Base-by-base conservation (phyloP, 2,113 vertebrate genomes). In the Mionectes macconnelli region DNA sequence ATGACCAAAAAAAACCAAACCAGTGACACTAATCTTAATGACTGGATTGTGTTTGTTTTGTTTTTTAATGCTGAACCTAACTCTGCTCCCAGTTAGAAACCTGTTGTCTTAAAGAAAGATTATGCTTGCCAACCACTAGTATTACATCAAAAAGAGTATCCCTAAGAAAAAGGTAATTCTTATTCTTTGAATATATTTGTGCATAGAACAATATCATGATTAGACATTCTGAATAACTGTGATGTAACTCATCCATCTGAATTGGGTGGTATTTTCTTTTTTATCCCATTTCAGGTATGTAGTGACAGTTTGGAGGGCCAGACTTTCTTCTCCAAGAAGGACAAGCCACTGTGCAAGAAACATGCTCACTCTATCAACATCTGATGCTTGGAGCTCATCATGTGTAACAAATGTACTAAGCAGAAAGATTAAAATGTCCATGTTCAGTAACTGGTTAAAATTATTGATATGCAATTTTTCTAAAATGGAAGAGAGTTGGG, bases 301-400 rank as follows among this genome's bases (percentile, higher is more conserved):
- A 99, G 97, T 96, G 98, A 98, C 76, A 98, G 98, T 93, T 97
- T 99, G 97, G 99, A 99, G 92, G 99, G 99, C 28, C 99, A 99
- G 88, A 98, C 98, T 19, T 99, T 99, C 98, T 99, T 99, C 97
- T 99, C 99, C 89, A 99, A 99, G 97, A 99, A 99, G 95, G 99
- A 99, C 94, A 99, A 99, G 93, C 99, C 99, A 33, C 98, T 99
- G 45, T 99, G 99, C 98, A 99, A 99, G 98, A 99, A 99, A 95
- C 99, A 99, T 2, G 99, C 99, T 81, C 98, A 99, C 91, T 98
- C 98, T 63, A 60, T 99, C 92, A 99, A 99, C 95, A 97, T 99
- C 95, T 99, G 95, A 99, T 91, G 49, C 45, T 66, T 42, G 91
- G 82, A 91, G 59, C 20, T 23, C 7, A 1, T 35, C 42, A 76